Evolutionary conservation across 2,113 vertebrate species (phyloP), one percentile per base, ranked within the genome.

Genomic region (Acrocephalus kingi): DNA sequence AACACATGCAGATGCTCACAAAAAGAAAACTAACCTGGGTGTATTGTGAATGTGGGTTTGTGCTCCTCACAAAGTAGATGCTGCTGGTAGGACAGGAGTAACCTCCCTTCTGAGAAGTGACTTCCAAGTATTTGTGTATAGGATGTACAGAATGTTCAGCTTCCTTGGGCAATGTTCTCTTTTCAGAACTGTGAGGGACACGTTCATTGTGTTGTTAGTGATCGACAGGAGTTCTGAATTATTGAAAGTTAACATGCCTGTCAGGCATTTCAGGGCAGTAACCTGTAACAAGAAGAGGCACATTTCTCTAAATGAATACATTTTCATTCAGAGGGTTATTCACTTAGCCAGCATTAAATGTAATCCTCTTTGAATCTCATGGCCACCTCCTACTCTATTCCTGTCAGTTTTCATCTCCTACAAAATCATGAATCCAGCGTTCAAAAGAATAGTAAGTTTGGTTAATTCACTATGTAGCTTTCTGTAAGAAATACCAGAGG

Each of bases 271-370:
- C 86, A 68, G 64, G 84, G 76, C 84, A 92, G 92, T 69, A 96
- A 84, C 63, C 54, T 63, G 33, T 30, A 84, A 94, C 89, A 93
- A 97, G 82, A 93, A 96, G 91, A 85, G 94, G 95, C 94, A 89
- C 51, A 94, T 94, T 97, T 96, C 88, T 52, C 82, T 90, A 94
- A 93, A 94, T 87, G 89, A 95, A 92, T 94, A 92, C 51, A 77
- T 87, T 93, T 92, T 94, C 91, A 91, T 75, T 79, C 95, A 80
- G 61, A 64, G 63, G 91, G 82, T 97, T 96, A 94, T 96, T 97
- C 94, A 96, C 89, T 97, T 95, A 96, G 86, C 67, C 69, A 84
- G 96, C 97, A 97, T 97, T 97, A 98, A 94, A 92, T 93, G 83
- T 97, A 97, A 96, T 98, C 97, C 97, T 96, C 87, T 94, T 83